Evolutionary conservation across 2,888 invertebrate genomes (phyloP).

Genomic region (Ctena decussata): DNA sequence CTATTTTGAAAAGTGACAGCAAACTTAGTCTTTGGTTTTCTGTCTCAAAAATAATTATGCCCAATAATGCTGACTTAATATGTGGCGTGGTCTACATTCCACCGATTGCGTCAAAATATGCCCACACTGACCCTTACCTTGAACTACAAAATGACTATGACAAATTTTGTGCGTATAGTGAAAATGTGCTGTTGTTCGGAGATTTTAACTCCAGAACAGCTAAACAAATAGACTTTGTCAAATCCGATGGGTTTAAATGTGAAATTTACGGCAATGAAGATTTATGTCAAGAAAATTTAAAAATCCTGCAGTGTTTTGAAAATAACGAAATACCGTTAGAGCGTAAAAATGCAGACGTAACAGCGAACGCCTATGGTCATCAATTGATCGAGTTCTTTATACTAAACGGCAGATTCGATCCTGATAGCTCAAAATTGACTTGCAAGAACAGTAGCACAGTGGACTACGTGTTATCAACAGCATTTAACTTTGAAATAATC

Average conservation of each 20-base stretch:
- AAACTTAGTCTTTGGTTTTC: conserved; percentile 3
- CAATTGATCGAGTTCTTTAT: not conserved
- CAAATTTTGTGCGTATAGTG: not conserved
- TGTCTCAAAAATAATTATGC: not conserved
- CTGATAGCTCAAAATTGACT: not conserved
- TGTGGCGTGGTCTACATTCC: conserved; percentile 13
- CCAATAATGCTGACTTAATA: not conserved
- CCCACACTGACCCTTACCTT: not conserved
- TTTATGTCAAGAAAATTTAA: not conserved
- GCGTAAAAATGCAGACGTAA: not conserved
- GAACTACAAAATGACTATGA: conserved; percentile 7
- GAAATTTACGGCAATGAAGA: not conserved
- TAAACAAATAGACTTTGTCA: too few relatives aligned
- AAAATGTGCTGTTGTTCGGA: not conserved
- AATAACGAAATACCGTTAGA: not conserved
- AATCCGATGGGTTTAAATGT: not conserved
- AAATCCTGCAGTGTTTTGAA: not conserved
- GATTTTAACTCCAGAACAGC: conserved; percentile 23
- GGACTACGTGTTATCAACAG: not conserved
- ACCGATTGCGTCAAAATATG: conserved; percentile 4
- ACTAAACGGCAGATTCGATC: not conserved
- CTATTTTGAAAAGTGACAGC: not conserved
- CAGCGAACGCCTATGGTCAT: not conserved
- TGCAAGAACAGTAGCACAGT: conserved; percentile 7
- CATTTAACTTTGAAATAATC: not conserved